Base-by-base conservation (phyloP, 2,113 vertebrate species). In the Sinocyclocheilus grahami region DNA sequence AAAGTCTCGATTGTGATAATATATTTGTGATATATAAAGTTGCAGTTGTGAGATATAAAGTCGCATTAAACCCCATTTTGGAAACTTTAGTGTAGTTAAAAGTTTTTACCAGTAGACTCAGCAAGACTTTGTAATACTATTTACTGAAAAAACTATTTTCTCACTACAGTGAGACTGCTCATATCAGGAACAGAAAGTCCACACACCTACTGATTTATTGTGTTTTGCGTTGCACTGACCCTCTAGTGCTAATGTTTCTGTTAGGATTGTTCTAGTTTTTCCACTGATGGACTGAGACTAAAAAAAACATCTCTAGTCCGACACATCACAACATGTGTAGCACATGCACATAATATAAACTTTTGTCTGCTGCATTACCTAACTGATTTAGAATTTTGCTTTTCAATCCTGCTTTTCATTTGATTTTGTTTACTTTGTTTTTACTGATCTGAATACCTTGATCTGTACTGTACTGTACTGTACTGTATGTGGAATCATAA, bases 201-300 rank as follows among this genome's bases (percentile, higher is more conserved):
- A 58, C 76, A 78, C 27, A 78, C 7, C 1, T 16, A 7, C 12
- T 80, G 22, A 72, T 84, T 53, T 84, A 84, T 80, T 72, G 76
- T 62, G 63, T 10, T 42, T 78, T 62, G 27, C 5, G 10, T 51
- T 48, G 3, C 1, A 20, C 53, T 53, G 53, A 75, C 65, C 77
- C 58, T 55, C 42, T 27, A 63, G 46, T 27, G 4, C 33, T 78
- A 33, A 65, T 80, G 30, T 62, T 75, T 75, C 33, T 75, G 60
- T 77, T 39, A 42, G 27, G 71, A 78, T 48, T 4, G 37, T 51
- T 62, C 72, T 24, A 48, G 24, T 42, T 58, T 72, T 75, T 75
- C 75, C 55, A 46, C 55, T 39, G 30, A 62, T 62, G 18, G 10
- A 79, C 51, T 78, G 76, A 27, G 75, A n/a, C 72, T 0, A 2